Conservation (phyloP, 2,888 invertebrate genomes). For the Harpalus rubripes region DNA sequence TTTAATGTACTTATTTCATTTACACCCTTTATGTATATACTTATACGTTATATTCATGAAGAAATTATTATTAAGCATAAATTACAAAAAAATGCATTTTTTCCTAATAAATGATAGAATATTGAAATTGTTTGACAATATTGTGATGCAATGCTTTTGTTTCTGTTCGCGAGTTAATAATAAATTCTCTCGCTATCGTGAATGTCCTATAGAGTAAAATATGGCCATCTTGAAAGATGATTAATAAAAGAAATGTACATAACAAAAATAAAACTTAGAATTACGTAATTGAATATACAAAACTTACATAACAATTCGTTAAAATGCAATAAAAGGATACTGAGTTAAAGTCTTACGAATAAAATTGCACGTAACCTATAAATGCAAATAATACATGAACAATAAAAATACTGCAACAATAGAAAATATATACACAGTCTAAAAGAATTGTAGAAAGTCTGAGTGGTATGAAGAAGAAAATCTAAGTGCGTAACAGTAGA, state of each 20-base stretch:
- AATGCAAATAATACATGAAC: slow-evolving; percentile 50
- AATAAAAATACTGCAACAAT: slow-evolving; percentile 54
- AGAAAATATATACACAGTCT: slow-evolving; percentile 43
- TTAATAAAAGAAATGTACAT: slow-evolving; percentile 53
- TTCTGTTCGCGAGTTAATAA: too few species aligned
- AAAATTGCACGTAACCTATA: slow-evolving; percentile 61
- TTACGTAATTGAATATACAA: slow-evolving; percentile 54
- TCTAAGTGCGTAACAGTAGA: slow-evolving; percentile 44
- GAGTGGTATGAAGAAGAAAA: slow-evolving; percentile 40
- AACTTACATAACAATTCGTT: slow-evolving; percentile 53
- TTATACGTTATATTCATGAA: too few species aligned
- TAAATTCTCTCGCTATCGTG: too few species aligned
- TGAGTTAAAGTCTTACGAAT: slow-evolving; percentile 58
- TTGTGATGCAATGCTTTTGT: too few species aligned
- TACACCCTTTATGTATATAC: too few species aligned
- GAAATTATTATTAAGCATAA: too few species aligned
- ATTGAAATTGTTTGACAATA: too few species aligned
- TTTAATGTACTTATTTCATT: too few species aligned
- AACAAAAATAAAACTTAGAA: slow-evolving; percentile 64
- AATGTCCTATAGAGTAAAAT: slow-evolving; percentile 49
- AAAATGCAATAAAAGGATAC: slow-evolving; percentile 30
- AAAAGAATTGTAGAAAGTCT: not conserved
- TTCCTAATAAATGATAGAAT: too few species aligned
- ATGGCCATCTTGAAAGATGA: slow-evolving; percentile 49
- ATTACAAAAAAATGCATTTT: too few species aligned